Conservation (phyloP, 2,113 vertebrate species). For the Poeciliopsis occidentalis region DNA sequence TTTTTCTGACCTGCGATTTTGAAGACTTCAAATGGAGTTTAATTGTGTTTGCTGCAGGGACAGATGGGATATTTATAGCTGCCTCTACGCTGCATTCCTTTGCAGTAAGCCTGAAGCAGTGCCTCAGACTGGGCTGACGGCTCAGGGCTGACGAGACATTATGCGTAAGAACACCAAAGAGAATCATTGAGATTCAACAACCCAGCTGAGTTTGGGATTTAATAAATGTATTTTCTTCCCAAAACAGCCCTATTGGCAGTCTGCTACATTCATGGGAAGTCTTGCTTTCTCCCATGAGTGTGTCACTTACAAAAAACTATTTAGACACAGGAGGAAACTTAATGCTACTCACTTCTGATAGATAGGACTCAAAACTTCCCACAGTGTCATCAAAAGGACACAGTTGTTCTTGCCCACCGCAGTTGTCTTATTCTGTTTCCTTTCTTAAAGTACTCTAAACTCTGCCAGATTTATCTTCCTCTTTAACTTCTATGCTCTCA, state of each 20-base stretch:
- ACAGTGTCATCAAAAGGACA: conserved; percentile 49
- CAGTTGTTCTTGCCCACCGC: conserved; percentile 56
- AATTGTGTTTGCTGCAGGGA: conserved; percentile 46
- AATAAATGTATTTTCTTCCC: conserved; percentile 18
- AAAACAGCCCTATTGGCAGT: conserved; percentile 42
- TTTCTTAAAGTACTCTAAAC: conserved; percentile 63
- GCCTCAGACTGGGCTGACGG: conserved; percentile 42
- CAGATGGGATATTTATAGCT: conserved; percentile 47
- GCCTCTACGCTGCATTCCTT: conserved; percentile 55
- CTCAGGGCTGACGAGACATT: conserved; percentile 52
- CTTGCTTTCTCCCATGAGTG: conserved; percentile 40
- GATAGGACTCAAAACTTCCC: conserved; percentile 46
- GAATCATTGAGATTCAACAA: conserved; percentile 68
- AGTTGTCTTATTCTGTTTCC: conserved; percentile 57
- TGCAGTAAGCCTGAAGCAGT: conserved; percentile 53
- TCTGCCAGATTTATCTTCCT: conserved; percentile 54
- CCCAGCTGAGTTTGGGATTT: conserved; percentile 55
- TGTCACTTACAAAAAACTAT: conserved; percentile 28
- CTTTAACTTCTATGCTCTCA: conserved; percentile 44
- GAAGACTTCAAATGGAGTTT: conserved; percentile 61
- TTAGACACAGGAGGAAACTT: conserved; percentile 49
- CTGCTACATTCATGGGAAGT: conserved; percentile 18
- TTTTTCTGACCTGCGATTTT: conserved; percentile 34
- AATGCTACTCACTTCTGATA: conserved; percentile 40
- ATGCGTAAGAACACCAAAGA: conserved; percentile 51